Base-by-base conservation (phyloP, 2,113 vertebrate genomes). In the Lepus europaeus region DNA sequence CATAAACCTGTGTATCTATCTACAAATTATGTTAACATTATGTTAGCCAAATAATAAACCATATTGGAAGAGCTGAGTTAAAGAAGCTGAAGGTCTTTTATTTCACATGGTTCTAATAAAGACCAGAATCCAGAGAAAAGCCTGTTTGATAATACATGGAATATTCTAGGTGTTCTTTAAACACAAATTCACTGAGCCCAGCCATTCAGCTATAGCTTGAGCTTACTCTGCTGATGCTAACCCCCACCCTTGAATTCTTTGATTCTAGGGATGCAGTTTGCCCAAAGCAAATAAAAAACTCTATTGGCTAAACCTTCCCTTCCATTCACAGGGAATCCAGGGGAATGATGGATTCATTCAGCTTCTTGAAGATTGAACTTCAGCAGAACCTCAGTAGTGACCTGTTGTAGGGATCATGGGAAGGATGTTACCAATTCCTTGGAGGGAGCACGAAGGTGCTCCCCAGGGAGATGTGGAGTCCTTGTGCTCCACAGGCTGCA, bases 351-450 rank as follows among this genome's bases (percentile, higher is more conserved):
- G 36, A 22, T 78, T 81, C 77, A 63, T 89, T 96, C 77, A 61
- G 59, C 31, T 92, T 95, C 36, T 13, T 92, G 56, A 91, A 59
- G 82, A 79, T 69, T 95, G 64, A 63, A 77, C 9, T 69, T 87
- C 78, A 85, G 27, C 4, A 25, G 16, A 61, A 89, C 33, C 51
- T 89, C 84, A 78, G 23, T 2, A 17, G 49, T n/a, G 49, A 74
- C 36, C 86, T 87, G 82, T 89, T 89, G 33, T 79, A 89, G 79
- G 39, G 78, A 64, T 79, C 81, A 77, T 59, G 59, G 45, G 39
- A 95, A 56, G 19, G 29, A 95, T 79, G 25, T 86, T 79, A 90
- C 68, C 29, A 92, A 70, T 92, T 89, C 85, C 27, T 90, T 39
- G 33, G 51, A 16, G 39, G 29, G 33, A 5, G 7, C 23, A 81